These are phyloP conservation scores for Crossocerus cetratus DNA, from an alignment of 2,888 invertebrate genomes.

Conservation along the genomic window DNA sequence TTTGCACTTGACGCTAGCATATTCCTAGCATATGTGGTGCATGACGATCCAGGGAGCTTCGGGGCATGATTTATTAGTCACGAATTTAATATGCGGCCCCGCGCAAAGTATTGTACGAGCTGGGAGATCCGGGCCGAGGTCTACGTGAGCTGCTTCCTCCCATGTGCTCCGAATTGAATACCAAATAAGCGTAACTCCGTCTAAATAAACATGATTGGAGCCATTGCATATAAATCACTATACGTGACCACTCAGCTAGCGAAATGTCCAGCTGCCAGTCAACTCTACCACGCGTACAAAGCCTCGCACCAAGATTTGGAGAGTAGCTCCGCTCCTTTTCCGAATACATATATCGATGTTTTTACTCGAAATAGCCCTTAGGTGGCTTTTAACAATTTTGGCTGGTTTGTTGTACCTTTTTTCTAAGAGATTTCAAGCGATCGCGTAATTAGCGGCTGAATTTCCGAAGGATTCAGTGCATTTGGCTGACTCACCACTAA, in stretches of 20 bases:
- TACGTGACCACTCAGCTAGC: not conserved
- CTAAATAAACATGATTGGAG: conserved; percentile 38
- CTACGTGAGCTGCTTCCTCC: not conserved
- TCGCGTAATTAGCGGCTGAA: too few species aligned
- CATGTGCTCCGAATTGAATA: conserved; percentile 7
- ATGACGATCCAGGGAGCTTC: not conserved
- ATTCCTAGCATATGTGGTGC: not conserved
- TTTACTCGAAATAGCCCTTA: too few species aligned
- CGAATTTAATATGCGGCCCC: conserved; percentile 25
- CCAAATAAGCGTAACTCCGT: conserved; percentile 21
- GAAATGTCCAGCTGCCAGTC: not conserved
- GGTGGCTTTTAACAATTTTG: too few species aligned
- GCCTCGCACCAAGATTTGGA: not conserved
- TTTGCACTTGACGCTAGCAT: not conserved
- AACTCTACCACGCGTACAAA: not conserved
- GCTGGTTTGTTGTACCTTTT: too few species aligned
- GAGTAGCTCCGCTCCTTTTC: too few species aligned
- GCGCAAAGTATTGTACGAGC: conserved; percentile 22
- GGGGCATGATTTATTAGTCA: conserved; percentile 22
- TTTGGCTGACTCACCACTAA: too few species aligned
- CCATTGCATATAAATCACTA: conserved; percentile 12
- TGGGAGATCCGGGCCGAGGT: conserved; percentile 6
- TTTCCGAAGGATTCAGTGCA: too few species aligned
- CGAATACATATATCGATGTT: too few species aligned
- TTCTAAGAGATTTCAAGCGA: too few species aligned